A percentile compares a stretch with the other conserved stretches of the same genome.
phyloP scores from a whole-genome alignment of 2,797 vertebrate genomes.

The Intellagama lesueurii region DNA sequence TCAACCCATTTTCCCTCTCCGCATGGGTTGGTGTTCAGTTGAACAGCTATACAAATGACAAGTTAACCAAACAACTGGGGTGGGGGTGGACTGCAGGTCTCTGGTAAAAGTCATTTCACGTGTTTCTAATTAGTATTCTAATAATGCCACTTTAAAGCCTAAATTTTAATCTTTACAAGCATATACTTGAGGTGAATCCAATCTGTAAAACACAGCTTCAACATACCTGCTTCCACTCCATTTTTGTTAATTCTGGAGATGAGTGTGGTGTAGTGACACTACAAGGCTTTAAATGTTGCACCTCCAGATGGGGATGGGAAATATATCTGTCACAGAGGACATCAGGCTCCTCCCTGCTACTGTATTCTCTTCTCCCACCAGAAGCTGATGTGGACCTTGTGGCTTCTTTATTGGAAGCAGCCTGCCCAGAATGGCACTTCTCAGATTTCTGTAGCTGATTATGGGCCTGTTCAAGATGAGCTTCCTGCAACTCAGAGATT shows the following conservation, averaged over 20 bases:
- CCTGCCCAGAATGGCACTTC: neutral
- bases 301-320: constrained; percentile 69
- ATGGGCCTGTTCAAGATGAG: neutral
- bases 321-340: constrained; percentile 29
- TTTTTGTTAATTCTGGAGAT: constrained; percentile 73
- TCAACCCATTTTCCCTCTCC: neutral
- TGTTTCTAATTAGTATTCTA: neutral
- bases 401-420: neutral
- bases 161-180: neutral
- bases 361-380: neutral
- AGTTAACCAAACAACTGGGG: neutral
- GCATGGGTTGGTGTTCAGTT: neutral
- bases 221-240: constrained; percentile 90
- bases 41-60: neutral
- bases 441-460: neutral
- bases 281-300: constrained; percentile 78
- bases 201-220: constrained; percentile 21
- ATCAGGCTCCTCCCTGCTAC: neutral
- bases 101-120: neutral
- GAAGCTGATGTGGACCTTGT: neutral
- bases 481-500: constrained; percentile 54
- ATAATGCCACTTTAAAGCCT: neutral
- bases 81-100: neutral
- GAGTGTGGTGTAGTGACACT: constrained; percentile 63
- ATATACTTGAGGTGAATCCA: neutral